phyloP scores from a whole-genome alignment of 2,797 vertebrate species.

The Nyctalus aviator region DNA sequence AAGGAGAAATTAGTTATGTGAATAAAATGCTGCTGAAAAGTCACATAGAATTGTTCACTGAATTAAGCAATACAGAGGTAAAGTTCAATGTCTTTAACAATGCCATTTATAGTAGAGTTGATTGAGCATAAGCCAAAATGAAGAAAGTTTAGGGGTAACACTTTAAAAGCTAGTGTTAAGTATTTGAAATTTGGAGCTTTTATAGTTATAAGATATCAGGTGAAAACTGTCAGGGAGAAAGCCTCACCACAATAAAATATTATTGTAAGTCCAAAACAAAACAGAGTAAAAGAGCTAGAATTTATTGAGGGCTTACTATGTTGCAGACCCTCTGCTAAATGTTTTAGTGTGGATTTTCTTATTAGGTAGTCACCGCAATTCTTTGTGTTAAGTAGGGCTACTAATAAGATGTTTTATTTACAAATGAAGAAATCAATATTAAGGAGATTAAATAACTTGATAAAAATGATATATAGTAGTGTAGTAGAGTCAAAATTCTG shows the following conservation, averaged over 20 bases:
- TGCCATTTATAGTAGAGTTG: not conserved
- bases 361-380: slow-evolving; percentile 39
- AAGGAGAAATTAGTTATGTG: not conserved
- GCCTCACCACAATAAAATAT: not conserved
- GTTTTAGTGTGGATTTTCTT: not conserved
- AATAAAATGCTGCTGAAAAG: slow-evolving; percentile 13
- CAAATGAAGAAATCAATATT: slow-evolving; percentile 8
- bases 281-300: not conserved
- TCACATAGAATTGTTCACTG: not conserved
- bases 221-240: not conserved
- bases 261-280: not conserved
- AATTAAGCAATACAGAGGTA: slow-evolving; percentile 4
- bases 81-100: not conserved
- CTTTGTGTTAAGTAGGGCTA: not conserved
- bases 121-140: not conserved
- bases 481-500: not conserved
- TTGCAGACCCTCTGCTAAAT: not conserved
- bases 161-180: not conserved
- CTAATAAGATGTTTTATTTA: not conserved
- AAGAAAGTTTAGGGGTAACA: not conserved
- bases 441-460: not conserved
- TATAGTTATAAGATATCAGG: not conserved
- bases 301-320: not conserved
- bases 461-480: not conserved
- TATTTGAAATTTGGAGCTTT: not conserved